These are phyloP conservation scores for Dermatophagoides farinae DNA, from an alignment of 1,140 invertebrate species.

Conservation along the genomic window DNA sequence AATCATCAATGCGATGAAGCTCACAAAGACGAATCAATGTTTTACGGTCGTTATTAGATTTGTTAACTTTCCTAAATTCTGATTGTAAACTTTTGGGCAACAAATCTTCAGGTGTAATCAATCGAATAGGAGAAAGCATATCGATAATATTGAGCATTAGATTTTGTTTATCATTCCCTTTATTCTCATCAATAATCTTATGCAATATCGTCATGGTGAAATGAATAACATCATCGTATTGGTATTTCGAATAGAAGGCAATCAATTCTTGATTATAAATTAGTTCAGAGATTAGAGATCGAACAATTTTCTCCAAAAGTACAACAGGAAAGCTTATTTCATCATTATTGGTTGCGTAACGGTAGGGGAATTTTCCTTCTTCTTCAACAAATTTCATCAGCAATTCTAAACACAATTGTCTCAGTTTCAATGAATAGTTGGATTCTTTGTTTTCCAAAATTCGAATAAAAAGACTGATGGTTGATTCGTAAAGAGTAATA, in stretches of 20 bases:
- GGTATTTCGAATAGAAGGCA: conserved; percentile 36
- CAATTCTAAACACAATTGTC: neutral
- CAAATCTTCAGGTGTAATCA: conserved; percentile 18
- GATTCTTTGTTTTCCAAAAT: neutral
- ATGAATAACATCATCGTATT: conserved; percentile 36
- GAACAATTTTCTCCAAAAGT: conserved; percentile 27
- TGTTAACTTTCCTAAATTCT: neutral
- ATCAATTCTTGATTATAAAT: conserved; percentile 32
- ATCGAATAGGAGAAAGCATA: conserved; percentile 33
- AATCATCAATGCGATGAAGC: neutral
- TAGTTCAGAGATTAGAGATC: conserved; percentile 33
- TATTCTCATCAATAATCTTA: conserved; percentile 30
- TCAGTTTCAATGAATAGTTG: neutral
- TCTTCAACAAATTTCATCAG: conserved; percentile 8
- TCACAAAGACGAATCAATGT: conserved; percentile 2
- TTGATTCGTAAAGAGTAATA: too few relatives aligned
- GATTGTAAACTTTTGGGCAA: conserved; percentile 15
- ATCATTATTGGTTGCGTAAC: neutral
- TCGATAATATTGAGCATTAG: conserved; percentile 45
- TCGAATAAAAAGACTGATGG: too few relatives aligned
- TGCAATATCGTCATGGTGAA: conserved; percentile 29
- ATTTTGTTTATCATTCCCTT: conserved; percentile 23
- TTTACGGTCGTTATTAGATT: conserved; percentile 18
- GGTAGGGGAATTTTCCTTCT: conserved; percentile 11
- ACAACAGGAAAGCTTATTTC: neutral